phyloP scores from a whole-genome alignment of 23 tunicate genomes.

The Styela clava region DNA sequence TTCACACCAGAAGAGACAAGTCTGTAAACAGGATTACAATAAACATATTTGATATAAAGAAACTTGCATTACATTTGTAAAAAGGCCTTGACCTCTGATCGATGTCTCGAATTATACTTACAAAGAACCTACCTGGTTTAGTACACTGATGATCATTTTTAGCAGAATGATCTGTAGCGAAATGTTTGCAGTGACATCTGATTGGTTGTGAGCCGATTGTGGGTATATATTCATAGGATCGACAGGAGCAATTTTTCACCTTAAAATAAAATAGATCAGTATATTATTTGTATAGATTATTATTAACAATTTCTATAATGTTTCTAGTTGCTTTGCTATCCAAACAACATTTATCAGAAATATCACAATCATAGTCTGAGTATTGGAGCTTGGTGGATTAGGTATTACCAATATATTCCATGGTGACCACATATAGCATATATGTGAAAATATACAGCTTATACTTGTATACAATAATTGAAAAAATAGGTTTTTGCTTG shows the following conservation, averaged over 20 bases:
- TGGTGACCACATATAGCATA: not conserved
- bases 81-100: no score
- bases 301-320: not conserved
- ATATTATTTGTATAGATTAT: not conserved
- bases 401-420: not conserved
- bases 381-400: not conserved
- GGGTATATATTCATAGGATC: slow-evolving; percentile 64
- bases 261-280: not conserved
- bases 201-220: slow-evolving; percentile 66
- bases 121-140: slow-evolving; percentile 25
- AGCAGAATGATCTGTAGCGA: slow-evolving; percentile 41
- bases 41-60: no score
- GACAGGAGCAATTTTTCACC: slow-evolving; percentile 47
- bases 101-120: no score
- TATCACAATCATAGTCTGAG: not conserved
- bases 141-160: not conserved
- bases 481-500: no score
- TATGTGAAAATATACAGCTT: no score
- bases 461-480: no score
- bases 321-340: slow-evolving; percentile 12
- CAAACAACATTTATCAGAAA: no score
- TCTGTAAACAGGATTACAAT: no score
- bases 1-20: no score
- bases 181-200: slow-evolving; percentile 87
- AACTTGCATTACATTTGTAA: no score